Evolutionary conservation across 2,797 vertebrate species (phyloP).

Genomic region (Stomatorhinus walkeri): DNA sequence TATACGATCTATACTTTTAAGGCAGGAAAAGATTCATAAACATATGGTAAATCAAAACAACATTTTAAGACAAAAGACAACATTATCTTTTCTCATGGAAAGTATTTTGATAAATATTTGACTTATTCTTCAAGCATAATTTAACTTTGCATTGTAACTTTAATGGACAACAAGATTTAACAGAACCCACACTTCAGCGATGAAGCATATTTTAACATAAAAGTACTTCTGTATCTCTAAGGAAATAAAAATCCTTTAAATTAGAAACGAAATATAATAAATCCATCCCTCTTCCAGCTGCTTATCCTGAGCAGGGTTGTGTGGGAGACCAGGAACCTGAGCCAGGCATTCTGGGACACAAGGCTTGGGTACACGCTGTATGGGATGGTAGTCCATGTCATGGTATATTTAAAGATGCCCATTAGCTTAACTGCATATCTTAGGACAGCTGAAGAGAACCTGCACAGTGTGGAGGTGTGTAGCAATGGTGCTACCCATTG

Average conservation of each 20-base stretch:
- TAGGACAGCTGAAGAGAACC: background rate
- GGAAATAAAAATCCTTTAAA: slow-evolving; percentile 35
- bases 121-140: background rate
- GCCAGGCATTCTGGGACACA: background rate
- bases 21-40: background rate
- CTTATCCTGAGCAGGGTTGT: background rate
- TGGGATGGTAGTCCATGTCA: background rate
- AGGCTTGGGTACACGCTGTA: background rate
- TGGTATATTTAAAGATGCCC: background rate
- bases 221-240: background rate
- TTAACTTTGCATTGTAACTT: slow-evolving; percentile 2
- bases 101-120: slow-evolving; percentile 10
- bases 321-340: background rate
- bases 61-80: background rate
- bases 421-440: background rate
- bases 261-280: slow-evolving; percentile 44
- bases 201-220: background rate
- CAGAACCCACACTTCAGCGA: background rate
- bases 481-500: background rate
- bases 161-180: background rate
- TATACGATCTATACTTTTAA: slow-evolving; percentile 2
- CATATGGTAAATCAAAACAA: slow-evolving; percentile 10
- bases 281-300: background rate
- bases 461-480: background rate
- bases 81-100: background rate